phyloP scores from a whole-genome alignment of 2,113 vertebrate genomes.

The Pollimyrus isidori region DNA sequence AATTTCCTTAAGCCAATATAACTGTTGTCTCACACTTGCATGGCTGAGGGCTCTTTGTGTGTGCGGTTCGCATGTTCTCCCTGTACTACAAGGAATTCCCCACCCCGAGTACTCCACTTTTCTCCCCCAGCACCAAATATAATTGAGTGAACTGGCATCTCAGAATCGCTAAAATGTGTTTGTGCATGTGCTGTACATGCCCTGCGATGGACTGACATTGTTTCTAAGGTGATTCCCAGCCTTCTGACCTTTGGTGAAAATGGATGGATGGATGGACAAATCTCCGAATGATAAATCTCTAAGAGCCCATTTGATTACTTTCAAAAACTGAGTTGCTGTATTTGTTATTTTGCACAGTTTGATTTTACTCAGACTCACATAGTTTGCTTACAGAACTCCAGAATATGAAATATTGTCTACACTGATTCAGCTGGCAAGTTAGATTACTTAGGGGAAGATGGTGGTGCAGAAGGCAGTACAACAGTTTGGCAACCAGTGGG shows the following conservation, averaged over 20 bases:
- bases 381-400: background rate
- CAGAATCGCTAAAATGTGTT: background rate
- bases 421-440: background rate
- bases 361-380: background rate
- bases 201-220: background rate
- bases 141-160: background rate
- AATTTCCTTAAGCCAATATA: background rate
- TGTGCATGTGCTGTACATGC: background rate
- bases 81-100: background rate
- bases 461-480: too few species aligned
- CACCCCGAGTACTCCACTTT: background rate
- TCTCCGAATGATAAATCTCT: background rate
- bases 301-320: background rate
- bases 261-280: background rate
- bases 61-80: background rate
- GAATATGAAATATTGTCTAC: background rate
- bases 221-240: background rate
- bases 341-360: background rate
- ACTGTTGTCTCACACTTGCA: background rate
- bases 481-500: too few species aligned
- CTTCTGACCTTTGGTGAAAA: background rate
- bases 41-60: background rate
- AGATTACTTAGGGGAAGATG: too few species aligned
- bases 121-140: background rate
- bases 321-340: background rate